A percentile compares a stretch with the other conserved stretches of the same genome.
Evolutionary conservation across 2,113 vertebrate species (phyloP).

Genomic region (Picathartes gymnocephalus): DNA sequence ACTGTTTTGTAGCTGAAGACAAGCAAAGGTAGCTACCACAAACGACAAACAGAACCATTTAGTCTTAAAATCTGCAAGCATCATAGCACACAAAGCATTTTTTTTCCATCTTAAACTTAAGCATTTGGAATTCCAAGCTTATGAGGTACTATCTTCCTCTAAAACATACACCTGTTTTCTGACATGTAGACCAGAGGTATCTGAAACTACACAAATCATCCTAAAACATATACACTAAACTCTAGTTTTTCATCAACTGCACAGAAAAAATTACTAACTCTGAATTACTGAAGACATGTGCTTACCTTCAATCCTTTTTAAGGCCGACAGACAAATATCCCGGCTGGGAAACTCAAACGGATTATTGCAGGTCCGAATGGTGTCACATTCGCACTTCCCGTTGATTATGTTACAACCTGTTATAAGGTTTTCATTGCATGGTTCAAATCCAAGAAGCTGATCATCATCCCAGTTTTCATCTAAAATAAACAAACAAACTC

Average conservation of each 20-base stretch:
- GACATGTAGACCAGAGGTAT: neutral
- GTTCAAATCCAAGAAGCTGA: slow-evolving; percentile 88
- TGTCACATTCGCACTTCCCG: slow-evolving; percentile 85
- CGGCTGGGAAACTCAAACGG: slow-evolving; percentile 88
- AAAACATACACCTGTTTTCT: neutral
- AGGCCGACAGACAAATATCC: slow-evolving; percentile 81
- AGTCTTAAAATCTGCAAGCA: neutral
- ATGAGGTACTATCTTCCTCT: neutral
- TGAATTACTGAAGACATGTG: neutral
- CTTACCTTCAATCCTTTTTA: slow-evolving; percentile 90
- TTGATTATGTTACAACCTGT: slow-evolving; percentile 92
- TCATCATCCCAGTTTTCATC: slow-evolving; percentile 92
- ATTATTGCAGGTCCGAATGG: slow-evolving; percentile 87
- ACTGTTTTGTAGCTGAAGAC: neutral
- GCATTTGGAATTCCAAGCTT: neutral
- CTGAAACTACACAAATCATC: neutral
- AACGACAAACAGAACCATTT: neutral
- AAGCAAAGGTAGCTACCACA: neutral
- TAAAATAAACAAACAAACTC: slow-evolving; percentile 69
- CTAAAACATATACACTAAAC: neutral
- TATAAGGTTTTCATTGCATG: slow-evolving; percentile 89
- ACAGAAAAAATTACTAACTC: neutral
- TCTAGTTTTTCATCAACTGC: neutral
- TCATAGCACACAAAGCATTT: neutral
- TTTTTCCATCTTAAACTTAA: neutral